A percentile compares a stretch with the other conserved stretches of the same genome.
Evolutionary conservation across 2,888 invertebrate genomes (phyloP).

Genomic region (Tiphia femorata): DNA sequence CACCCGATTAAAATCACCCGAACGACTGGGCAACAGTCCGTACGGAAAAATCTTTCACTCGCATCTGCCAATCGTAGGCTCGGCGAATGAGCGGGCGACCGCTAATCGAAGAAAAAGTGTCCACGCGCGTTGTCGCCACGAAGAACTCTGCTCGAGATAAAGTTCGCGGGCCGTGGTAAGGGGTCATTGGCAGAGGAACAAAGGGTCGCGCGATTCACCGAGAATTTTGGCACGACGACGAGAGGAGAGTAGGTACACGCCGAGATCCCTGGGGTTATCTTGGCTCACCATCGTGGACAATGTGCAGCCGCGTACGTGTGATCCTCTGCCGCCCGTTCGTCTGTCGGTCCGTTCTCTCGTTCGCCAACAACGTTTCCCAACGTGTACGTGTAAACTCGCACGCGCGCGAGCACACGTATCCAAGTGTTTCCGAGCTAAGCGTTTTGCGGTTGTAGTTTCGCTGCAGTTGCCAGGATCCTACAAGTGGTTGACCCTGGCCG

Average conservation of each 20-base stretch:
- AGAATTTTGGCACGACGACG: slow-evolving; percentile 30
- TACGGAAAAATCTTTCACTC: no score
- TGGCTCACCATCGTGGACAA: not conserved
- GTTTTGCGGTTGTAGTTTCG: slow-evolving; percentile 33
- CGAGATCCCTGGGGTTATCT: no score
- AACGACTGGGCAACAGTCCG: no score
- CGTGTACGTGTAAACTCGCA: slow-evolving; percentile 7
- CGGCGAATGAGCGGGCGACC: no score
- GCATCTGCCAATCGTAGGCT: no score
- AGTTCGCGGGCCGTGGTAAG: not conserved
- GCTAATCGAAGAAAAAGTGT: no score
- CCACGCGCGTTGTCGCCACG: no score
- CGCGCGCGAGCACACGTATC: slow-evolving; percentile 25
- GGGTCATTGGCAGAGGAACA: slow-evolving; percentile 22
- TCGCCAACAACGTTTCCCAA: not conserved
- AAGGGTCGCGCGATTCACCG: slow-evolving; percentile 6
- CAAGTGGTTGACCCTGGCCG: slow-evolving; percentile 64
- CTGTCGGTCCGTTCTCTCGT: not conserved
- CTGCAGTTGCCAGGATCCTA: slow-evolving; percentile 55
- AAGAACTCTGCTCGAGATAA: no score
- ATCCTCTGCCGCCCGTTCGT: not conserved
- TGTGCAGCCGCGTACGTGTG: not conserved
- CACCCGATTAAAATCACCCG: no score
- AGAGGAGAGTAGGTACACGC: slow-evolving; percentile 7
- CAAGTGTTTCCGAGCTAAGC: slow-evolving; percentile 30